phyloP scores from a whole-genome alignment of 1,140 invertebrate species.

The Drosophila sp. region DNA sequence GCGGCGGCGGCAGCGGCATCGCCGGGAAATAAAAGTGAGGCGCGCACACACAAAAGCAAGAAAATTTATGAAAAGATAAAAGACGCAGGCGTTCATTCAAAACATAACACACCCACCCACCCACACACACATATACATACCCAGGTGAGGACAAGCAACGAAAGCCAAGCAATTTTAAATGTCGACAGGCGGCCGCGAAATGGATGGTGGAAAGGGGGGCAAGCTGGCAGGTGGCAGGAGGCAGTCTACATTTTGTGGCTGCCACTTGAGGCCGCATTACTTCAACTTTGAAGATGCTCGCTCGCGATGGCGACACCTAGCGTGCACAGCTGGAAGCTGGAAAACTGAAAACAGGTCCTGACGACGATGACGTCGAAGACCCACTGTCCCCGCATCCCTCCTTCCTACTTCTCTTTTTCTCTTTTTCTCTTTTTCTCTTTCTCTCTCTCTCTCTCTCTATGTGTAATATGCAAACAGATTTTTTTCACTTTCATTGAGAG shows the following conservation, averaged over 20 bases:
- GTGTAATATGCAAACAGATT: slow-evolving; percentile 76
- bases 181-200: slow-evolving; percentile 55
- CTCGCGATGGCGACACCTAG: slow-evolving; percentile 71
- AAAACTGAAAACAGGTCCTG: slow-evolving; percentile 40
- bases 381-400: neutral
- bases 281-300: slow-evolving; percentile 79
- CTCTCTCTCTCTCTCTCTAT: slow-evolving; percentile 1
- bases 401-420: slow-evolving; percentile 29
- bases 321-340: slow-evolving; percentile 73
- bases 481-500: slow-evolving; percentile 68
- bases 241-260: slow-evolving; percentile 44
- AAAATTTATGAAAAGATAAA: slow-evolving; percentile 81
- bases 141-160: slow-evolving; percentile 69
- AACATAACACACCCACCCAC: slow-evolving; percentile 66
- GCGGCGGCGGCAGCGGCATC: slow-evolving; percentile 40
- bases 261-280: slow-evolving; percentile 79
- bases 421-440: slow-evolving; percentile 21
- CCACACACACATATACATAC: slow-evolving; percentile 20
- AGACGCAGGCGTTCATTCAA: slow-evolving; percentile 79
- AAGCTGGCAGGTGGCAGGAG: neutral
- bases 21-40: slow-evolving; percentile 73
- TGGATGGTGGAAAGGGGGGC: neutral
- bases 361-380: no score
- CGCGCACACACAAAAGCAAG: slow-evolving; percentile 54
- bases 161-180: slow-evolving; percentile 76